phyloP scores from a whole-genome alignment of 2,888 invertebrate species.

The Drosophila lutescens region DNA sequence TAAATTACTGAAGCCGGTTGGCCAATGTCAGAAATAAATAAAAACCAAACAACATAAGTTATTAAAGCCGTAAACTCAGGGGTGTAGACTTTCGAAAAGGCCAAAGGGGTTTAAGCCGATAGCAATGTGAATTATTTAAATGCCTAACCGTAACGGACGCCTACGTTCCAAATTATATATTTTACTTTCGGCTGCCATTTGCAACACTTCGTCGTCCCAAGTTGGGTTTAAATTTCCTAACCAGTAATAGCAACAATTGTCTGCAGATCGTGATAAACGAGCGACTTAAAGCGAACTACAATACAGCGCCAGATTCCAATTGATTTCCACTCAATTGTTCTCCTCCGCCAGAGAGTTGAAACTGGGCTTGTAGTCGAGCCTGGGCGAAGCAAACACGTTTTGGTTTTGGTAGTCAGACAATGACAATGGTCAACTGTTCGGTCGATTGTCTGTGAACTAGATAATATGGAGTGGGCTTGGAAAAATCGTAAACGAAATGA shows the following conservation, averaged over 20 bases:
- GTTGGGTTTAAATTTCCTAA: conserved; percentile 47
- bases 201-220: conserved; percentile 30
- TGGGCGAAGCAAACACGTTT: conserved; percentile 71
- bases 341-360: conserved; percentile 34
- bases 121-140: conserved; percentile 47
- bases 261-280: conserved; percentile 66
- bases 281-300: conserved; percentile 45
- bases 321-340: conserved; percentile 69
- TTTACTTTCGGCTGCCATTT: conserved; percentile 35
- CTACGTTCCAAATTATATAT: conserved; percentile 52
- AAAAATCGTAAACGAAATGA: background rate
- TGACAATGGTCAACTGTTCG: conserved; percentile 61
- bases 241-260: conserved; percentile 60
- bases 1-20: conserved; percentile 57
- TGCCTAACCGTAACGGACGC: conserved; percentile 47
- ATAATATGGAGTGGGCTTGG: conserved; percentile 31
- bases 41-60: conserved; percentile 24
- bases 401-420: conserved; percentile 61
- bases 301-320: conserved; percentile 49
- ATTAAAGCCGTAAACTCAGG: conserved; percentile 41
- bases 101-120: conserved; percentile 58
- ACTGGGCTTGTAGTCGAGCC: conserved; percentile 26
- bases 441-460: conserved; percentile 55
- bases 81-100: conserved; percentile 64
- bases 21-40: conserved; percentile 30